Evolutionary conservation across 1,140 invertebrate species (phyloP).

Genomic region (Melipona quadrifasciata): DNA sequence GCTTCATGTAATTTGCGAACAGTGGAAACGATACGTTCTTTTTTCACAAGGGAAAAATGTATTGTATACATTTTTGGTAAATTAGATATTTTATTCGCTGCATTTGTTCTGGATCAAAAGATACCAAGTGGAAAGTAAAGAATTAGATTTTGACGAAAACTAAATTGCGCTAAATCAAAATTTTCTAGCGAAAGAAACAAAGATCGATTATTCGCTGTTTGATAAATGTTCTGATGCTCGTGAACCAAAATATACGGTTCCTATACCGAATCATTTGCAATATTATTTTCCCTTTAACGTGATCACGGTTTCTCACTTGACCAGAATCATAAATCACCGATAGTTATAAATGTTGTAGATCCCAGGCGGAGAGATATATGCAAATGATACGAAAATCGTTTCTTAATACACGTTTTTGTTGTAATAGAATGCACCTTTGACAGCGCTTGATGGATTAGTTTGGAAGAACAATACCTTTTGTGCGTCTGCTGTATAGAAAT

Average conservation of each 20-base stretch:
- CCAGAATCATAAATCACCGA: not conserved
- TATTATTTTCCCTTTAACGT: not conserved
- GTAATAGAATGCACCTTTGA: constrained; percentile 33
- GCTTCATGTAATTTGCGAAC: not conserved
- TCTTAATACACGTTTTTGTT: too few relatives aligned
- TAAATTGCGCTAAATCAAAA: too few relatives aligned
- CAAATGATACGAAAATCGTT: too few relatives aligned
- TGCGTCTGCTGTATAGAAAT: constrained; percentile 6
- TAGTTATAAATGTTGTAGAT: not conserved
- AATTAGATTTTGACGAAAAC: too few relatives aligned
- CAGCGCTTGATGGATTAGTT: constrained; percentile 43
- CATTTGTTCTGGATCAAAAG: too few relatives aligned
- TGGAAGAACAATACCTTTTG: constrained; percentile 35
- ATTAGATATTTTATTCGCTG: not conserved
- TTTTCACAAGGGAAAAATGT: too few relatives aligned
- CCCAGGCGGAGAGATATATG: not conserved
- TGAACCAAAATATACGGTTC: too few relatives aligned
- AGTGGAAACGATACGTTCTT: not conserved
- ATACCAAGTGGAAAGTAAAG: too few relatives aligned
- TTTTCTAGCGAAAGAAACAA: too few relatives aligned
- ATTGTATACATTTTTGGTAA: too few relatives aligned
- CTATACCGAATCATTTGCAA: not conserved
- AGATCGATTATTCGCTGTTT: too few relatives aligned
- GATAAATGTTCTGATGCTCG: too few relatives aligned
- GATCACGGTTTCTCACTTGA: not conserved